A percentile compares a stretch with the other conserved stretches of the same genome.
Evolutionary conservation across 2,888 invertebrate species (phyloP).

Genomic region (Ophraella communa): DNA sequence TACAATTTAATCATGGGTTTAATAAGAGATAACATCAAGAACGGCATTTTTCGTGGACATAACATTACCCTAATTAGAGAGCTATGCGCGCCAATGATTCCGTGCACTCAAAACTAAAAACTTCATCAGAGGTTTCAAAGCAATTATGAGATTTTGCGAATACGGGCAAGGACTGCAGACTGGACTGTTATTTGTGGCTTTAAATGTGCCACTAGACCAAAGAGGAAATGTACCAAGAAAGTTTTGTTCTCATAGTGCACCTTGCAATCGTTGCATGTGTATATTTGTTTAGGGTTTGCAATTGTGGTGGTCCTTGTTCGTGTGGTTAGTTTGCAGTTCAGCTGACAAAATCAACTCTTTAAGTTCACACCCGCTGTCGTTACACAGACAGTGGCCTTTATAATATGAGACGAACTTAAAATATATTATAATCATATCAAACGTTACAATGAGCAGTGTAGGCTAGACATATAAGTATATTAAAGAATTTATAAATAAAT

Average conservation of each 20-base stretch:
- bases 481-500: no score
- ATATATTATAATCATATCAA: no score
- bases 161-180: not conserved
- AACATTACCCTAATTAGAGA: no score
- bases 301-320: not conserved
- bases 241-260: not conserved
- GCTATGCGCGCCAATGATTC: not conserved
- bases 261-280: not conserved
- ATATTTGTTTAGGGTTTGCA: not conserved
- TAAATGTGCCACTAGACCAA: not conserved
- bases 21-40: no score
- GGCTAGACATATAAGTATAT: no score
- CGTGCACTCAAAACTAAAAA: constrained; percentile 16
- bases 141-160: constrained; percentile 14
- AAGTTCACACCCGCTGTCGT: no score
- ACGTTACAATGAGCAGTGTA: no score
- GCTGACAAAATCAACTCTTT: not conserved
- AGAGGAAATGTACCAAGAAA: not conserved
- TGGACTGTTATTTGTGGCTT: not conserved
- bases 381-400: no score
- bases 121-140: constrained; percentile 6
- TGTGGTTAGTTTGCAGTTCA: not conserved
- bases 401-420: no score
- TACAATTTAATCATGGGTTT: no score
- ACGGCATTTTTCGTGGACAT: no score